Conservation (phyloP, 2,797 vertebrate genomes). For the Mormyrops attenuatus region DNA sequence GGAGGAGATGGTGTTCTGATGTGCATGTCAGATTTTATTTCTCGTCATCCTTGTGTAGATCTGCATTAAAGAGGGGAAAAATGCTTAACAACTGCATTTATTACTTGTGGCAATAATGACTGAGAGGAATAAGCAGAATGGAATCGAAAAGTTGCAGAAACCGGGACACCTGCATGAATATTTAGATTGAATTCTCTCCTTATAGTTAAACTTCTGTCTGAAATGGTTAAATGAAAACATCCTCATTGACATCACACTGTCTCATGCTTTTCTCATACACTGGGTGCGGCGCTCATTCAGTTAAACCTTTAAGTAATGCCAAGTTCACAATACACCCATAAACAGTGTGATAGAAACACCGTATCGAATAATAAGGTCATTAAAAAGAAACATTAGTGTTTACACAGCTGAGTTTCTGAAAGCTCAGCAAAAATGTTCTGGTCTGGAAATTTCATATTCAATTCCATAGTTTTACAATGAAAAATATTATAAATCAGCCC, state of each 20-base stretch:
- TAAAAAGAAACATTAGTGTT: background rate
- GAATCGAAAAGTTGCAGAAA: background rate
- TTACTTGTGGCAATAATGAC: background rate
- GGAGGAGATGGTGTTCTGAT: too few relatives aligned
- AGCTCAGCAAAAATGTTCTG: conserved; percentile 16
- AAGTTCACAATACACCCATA: background rate
- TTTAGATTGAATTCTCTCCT: background rate
- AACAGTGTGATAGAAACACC: background rate
- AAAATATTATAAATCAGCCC: conserved; percentile 10
- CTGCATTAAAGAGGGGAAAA: background rate
- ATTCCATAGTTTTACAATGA: background rate
- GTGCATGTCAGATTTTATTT: background rate
- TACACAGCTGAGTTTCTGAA: conserved; percentile 11
- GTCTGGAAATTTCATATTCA: background rate
- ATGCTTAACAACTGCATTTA: background rate
- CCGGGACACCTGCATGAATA: too few relatives aligned
- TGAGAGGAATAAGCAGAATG: background rate
- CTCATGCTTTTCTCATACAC: background rate
- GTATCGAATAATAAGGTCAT: background rate
- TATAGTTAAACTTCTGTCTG: background rate
- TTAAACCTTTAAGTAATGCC: background rate
- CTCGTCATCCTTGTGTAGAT: background rate
- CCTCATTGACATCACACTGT: background rate
- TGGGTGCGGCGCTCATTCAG: background rate
- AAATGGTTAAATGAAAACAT: background rate